phyloP scores from a whole-genome alignment of 2,113 vertebrate genomes.

The Herpetotheres cachinnans region DNA sequence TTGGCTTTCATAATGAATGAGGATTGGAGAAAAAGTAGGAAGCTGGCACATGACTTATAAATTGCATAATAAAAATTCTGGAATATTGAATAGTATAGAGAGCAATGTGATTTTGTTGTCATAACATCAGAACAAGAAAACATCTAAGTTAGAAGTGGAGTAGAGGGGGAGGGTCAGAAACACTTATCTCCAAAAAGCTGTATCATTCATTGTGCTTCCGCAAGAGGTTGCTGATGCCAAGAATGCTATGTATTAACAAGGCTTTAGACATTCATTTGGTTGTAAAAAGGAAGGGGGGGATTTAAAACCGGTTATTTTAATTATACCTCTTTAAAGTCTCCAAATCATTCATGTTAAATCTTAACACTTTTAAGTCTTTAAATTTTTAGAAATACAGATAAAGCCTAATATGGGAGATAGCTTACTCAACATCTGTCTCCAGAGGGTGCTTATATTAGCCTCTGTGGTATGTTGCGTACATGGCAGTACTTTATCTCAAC shows the following conservation, averaged over 20 bases:
- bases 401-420: not conserved
- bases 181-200: not conserved
- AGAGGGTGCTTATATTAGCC: not conserved
- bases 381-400: not conserved
- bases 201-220: not conserved
- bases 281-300: not conserved
- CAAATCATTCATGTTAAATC: not conserved
- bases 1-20: not conserved
- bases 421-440: not conserved
- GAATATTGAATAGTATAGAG: not conserved
- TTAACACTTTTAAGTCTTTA: not conserved
- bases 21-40: not conserved
- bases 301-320: not conserved
- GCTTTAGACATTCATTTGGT: not conserved
- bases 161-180: not conserved
- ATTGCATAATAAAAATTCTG: not conserved
- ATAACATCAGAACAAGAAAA: not conserved
- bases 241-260: not conserved
- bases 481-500: not conserved
- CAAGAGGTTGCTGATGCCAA: not conserved
- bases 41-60: not conserved
- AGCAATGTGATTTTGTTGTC: not conserved
- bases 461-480: not conserved
- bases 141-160: not conserved
- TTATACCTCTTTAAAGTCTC: not conserved